Base-by-base conservation (phyloP, 2,888 invertebrate species). In the Lamellibrachia columna region DNA sequence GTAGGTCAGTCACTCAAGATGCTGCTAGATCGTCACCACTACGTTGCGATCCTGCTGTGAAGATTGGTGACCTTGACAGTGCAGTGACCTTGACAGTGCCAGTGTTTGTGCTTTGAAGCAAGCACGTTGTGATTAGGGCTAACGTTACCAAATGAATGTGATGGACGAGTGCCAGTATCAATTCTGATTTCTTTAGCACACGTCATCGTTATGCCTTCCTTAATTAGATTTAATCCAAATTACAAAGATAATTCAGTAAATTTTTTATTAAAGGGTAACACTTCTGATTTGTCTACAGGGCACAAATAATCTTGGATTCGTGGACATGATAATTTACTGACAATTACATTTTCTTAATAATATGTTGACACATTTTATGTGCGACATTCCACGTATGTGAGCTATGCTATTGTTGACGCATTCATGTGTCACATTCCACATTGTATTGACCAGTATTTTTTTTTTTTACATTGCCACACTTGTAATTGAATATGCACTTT, bases 11-110 rank as follows among this genome's bases (percentile, higher is more conserved):
- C 95, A 7, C 92, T 94, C 93, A 93, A 94, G 92, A 94, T 94
- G 94, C 93, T 95, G 93, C 90, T 95, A 91, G 95, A 94, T 90
- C 94, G 94, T 9, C 94, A 95, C 60, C 94, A 95, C 91, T 95
- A 94, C 92, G 94, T 95, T 28, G 95, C 94, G 91, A 94, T 95
- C 90, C 92, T 94, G n/a, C 93, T 94, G 53, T 94, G 93, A 93
- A n/a, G 22, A 15, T 9, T 55, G 8, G 60, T 55, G 11, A 53
- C 8, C 90, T 60, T 11, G 22, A 75, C 75, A 75, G 75, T 75
- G n/a, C 75, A 22, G 3, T 75, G 75, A 75, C 75, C 75, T 75
- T 75, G 75, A 75, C 75, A 75, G 15, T 75, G 75, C 75, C 75
- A 75, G 6, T 75, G 75, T 75, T 75, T 75, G n/a, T 75, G 75